Percentiles rank a stretch among this genome's conserved stretches.
Evolutionary conservation across 2,888 invertebrate genomes (phyloP).

Genomic region (Macropis europaea): DNA sequence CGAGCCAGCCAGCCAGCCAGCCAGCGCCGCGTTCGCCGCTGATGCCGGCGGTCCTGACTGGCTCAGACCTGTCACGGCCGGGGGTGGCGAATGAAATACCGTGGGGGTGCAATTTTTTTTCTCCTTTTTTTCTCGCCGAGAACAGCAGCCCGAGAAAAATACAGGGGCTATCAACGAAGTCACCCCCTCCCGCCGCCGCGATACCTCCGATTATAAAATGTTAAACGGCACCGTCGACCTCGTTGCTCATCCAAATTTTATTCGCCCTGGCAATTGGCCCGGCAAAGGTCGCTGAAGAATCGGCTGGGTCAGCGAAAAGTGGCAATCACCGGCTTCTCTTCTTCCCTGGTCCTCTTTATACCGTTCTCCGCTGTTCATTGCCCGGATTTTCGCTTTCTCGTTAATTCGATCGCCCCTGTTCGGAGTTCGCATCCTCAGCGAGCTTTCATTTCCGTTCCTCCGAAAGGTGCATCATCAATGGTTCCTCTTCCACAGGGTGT

Average conservation of each 20-base stretch:
- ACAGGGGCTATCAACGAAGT: slow-evolving; percentile 11
- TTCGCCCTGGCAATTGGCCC: slow-evolving; percentile 57
- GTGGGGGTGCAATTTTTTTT: slow-evolving; percentile 33
- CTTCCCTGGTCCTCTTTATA: slow-evolving; percentile 51
- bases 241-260: slow-evolving; percentile 67
- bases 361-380: slow-evolving; percentile 18
- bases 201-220: slow-evolving; percentile 67
- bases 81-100: slow-evolving; percentile 56
- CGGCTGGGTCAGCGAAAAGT: slow-evolving; percentile 57
- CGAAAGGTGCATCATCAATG: too few relatives aligned
- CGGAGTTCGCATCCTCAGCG: not conserved
- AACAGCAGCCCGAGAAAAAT: slow-evolving; percentile 36
- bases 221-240: slow-evolving; percentile 64
- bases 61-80: slow-evolving; percentile 31
- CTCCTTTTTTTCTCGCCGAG: slow-evolving; percentile 28
- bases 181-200: not conserved
- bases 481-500: too few relatives aligned
- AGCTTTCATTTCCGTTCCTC: slow-evolving; percentile 13
- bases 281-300: slow-evolving; percentile 37
- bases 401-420: slow-evolving; percentile 24
- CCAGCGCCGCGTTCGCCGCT: slow-evolving; percentile 30
- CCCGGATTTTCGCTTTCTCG: slow-evolving; percentile 36
- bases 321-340: slow-evolving; percentile 24
- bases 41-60: slow-evolving; percentile 45
- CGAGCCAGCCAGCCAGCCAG: slow-evolving; percentile 63